A percentile compares a stretch with the other conserved stretches of the same genome.
Conservation (phyloP, 2,797 vertebrate species). For the Brotula barbata region DNA sequence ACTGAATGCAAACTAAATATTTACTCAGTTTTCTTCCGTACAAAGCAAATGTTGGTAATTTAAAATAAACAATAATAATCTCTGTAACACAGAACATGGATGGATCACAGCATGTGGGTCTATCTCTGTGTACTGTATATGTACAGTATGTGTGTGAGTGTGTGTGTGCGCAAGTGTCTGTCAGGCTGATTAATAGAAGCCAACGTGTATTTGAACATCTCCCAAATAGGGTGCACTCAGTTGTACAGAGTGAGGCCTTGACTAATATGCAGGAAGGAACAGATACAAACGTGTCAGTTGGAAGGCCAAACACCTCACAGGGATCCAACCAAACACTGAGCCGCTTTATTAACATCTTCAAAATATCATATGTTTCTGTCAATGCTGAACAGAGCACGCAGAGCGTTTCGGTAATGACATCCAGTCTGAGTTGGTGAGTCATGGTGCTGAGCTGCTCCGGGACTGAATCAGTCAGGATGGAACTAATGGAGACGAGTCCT, state of each 20-base stretch:
- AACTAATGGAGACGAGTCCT: constrained; percentile 53
- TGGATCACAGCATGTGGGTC: constrained; percentile 7
- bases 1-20: constrained; percentile 42
- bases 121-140: not conserved
- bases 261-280: not conserved
- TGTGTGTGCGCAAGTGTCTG: not conserved
- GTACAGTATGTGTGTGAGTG: too few relatives aligned
- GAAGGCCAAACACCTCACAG: constrained; percentile 11
- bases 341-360: constrained; percentile 33
- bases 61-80: constrained; percentile 62
- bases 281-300: constrained; percentile 10
- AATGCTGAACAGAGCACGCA: constrained; percentile 5
- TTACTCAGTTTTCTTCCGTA: constrained; percentile 37
- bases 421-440: constrained; percentile 50
- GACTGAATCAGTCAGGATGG: constrained; percentile 44
- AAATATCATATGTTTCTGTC: constrained; percentile 11
- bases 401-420: constrained; percentile 25
- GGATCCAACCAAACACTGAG: not conserved
- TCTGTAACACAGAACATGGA: too few relatives aligned
- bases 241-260: not conserved
- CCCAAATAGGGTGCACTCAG: not conserved
- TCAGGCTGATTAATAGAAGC: not conserved
- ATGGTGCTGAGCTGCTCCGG: constrained; percentile 40
- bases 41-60: constrained; percentile 36
- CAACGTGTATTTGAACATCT: constrained; percentile 5